Conservation (phyloP, 30 jellyfish, hydroid and myxozoan genomes). For the Cassiopea xamachana region DNA sequence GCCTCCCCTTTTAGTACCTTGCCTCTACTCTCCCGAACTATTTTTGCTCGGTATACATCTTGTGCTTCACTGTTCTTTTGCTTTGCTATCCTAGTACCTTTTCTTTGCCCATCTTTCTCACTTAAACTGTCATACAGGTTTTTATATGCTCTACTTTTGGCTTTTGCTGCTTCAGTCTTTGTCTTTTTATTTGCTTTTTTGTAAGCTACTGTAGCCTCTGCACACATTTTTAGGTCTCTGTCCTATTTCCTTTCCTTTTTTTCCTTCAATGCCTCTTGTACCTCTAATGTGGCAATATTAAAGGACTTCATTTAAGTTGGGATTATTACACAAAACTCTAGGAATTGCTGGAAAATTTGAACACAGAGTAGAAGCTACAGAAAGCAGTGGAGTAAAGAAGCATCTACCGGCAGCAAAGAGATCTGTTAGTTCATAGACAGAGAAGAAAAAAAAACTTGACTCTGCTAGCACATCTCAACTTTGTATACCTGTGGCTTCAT, state of each 20-base stretch:
- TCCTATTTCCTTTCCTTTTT: conserved; percentile 11
- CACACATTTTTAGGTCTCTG: background rate
- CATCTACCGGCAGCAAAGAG: no score
- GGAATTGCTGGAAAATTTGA: no score
- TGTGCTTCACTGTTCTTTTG: conserved; percentile 24
- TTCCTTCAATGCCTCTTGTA: conserved; percentile 15
- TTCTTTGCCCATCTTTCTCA: conserved; percentile 10
- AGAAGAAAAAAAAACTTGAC: no score
- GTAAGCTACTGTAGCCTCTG: conserved; percentile 16
- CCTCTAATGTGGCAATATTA: background rate
- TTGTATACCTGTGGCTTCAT: no score
- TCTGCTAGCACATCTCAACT: no score
- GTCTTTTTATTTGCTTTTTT: conserved; percentile 19
- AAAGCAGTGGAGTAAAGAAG: no score
- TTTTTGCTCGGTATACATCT: conserved; percentile 17
- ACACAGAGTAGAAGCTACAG: no score
- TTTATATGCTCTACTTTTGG: conserved; percentile 11
- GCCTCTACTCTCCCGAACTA: conserved; percentile 10
- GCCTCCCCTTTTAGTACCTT: conserved; percentile 29
- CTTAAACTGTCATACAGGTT: conserved; percentile 14
- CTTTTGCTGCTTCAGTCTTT: conserved; percentile 26
- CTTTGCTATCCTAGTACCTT: conserved; percentile 28
- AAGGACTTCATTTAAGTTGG: no score
- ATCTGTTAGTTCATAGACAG: no score
- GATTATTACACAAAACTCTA: no score